Evolutionary conservation across 2,888 invertebrate species (phyloP).

Genomic region (Acleris holmiana): DNA sequence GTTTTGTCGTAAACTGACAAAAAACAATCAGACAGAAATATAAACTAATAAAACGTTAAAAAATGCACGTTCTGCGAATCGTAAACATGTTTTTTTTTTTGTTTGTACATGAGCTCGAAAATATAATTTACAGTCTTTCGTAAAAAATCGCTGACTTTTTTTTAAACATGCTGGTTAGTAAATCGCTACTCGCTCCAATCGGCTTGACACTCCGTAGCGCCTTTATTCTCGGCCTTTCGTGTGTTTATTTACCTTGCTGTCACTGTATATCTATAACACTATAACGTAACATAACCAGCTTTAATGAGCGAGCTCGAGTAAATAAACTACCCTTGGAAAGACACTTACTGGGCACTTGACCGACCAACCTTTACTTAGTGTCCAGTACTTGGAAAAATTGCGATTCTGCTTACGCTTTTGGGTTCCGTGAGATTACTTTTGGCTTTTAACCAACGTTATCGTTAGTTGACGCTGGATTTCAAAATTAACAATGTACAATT

Average conservation of each 20-base stretch:
- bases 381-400: slow-evolving; percentile 37
- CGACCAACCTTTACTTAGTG: slow-evolving; percentile 51
- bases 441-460: too few species aligned
- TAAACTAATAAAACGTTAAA: too few species aligned
- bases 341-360: slow-evolving; percentile 47
- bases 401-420: slow-evolving; percentile 8
- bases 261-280: slow-evolving; percentile 38
- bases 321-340: slow-evolving; percentile 52
- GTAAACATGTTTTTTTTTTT: too few species aligned
- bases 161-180: not conserved
- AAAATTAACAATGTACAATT: too few species aligned
- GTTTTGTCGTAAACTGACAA: too few species aligned
- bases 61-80: too few species aligned
- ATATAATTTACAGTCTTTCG: too few species aligned
- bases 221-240: slow-evolving; percentile 46
- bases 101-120: too few species aligned
- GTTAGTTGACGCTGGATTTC: too few species aligned
- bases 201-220: slow-evolving; percentile 22
- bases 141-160: not conserved
- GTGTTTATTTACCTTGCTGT: slow-evolving; percentile 31
- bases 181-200: not conserved
- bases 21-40: too few species aligned
- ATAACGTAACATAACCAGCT: slow-evolving; percentile 47
- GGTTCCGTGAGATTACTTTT: slow-evolving; percentile 28
- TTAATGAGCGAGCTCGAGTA: slow-evolving; percentile 54